Percentiles rank a stretch among this genome's conserved stretches.
Conservation (phyloP, 2,888 invertebrate genomes). For the Carpatolechia fugitivella region DNA sequence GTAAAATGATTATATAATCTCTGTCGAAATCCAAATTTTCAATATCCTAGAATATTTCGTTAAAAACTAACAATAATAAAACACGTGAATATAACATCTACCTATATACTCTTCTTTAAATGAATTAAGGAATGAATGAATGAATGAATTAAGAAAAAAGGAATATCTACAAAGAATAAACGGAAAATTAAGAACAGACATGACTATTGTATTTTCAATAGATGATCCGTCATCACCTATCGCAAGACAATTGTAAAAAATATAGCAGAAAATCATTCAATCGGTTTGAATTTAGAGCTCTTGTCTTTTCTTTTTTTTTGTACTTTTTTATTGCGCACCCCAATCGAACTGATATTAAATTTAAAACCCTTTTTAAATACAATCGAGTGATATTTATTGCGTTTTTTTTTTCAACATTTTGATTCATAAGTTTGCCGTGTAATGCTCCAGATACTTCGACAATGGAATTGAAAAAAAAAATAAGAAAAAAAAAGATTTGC, state of each 20-base stretch:
- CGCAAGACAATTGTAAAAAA: conserved; percentile 37
- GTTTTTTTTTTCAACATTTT: conserved; percentile 54
- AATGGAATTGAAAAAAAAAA: conserved; percentile 38
- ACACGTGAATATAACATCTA: too few relatives aligned
- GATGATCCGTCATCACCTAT: conserved; percentile 33
- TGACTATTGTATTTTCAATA: conserved; percentile 30
- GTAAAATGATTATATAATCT: too few relatives aligned
- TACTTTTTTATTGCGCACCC: conserved; percentile 39
- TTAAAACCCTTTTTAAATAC: conserved; percentile 75
- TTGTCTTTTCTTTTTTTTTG: conserved; percentile 45
- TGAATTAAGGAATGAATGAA: too few relatives aligned
- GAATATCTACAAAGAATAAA: conserved; percentile 27
- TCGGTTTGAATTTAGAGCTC: conserved; percentile 48
- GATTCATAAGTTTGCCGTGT: conserved; percentile 53
- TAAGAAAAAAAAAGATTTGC: conserved; percentile 38
- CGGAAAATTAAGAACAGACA: conserved; percentile 5
- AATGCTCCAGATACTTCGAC: conserved; percentile 65
- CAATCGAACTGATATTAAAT: conserved; percentile 70
- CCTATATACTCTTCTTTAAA: too few relatives aligned
- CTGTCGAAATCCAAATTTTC: too few relatives aligned
- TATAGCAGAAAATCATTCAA: conserved; percentile 41
- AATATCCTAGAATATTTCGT: too few relatives aligned
- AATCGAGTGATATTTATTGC: conserved; percentile 77
- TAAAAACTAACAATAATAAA: too few relatives aligned
- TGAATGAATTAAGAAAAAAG: not conserved